Base-by-base conservation (phyloP, 2,888 invertebrate species). In the Cryptus armator region DNA sequence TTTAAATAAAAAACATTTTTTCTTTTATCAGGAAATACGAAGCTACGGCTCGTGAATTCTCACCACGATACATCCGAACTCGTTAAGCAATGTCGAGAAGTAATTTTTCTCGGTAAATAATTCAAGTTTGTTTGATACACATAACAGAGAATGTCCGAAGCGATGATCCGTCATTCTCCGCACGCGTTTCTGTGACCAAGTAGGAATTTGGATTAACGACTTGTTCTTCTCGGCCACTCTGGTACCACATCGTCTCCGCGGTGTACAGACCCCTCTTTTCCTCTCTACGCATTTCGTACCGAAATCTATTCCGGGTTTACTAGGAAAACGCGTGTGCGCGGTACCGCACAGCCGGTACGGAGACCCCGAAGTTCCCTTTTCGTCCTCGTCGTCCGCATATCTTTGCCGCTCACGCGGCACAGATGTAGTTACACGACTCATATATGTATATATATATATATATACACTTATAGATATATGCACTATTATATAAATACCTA, bases 261-360 rank as follows among this genome's bases (percentile, higher is more conserved):
- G 43, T 53, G 59, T 16, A 48, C 32, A 24, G 44, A 14, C 16
- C 29, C 70, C n/a, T 43, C 43, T 14, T 62, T 70, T 46, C 62
- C 75, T 16, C 43, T 76, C 46, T 32, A 56, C 67, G 46, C 48
- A 37, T 66, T 76, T 53, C 32, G 76, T 64, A 51, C 51, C 29
- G 16, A 46, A 78, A 87, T 90, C 92, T 92, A 92, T 92, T 92
- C 91, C 91, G 90, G 89, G 91, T 91, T 84, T 92, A 92, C 92
- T 89, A 89, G 90, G 92, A 92, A 92, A 85, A 85, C 83, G 66
- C 72, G 72, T 72, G 83, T 72, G 83, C 62, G 43, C 67, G 70
- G 62, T 64, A 37, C 43, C 29, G 29, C 78, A 74, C 76, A 76
- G 76, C 76, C 76, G 76, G 76, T 66, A 37, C 76, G 74, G 46